Percentiles rank a stretch among this genome's conserved stretches.
These are phyloP conservation scores for Ptiloglossa arizonensis DNA, from an alignment of 1,140 invertebrate species.

Conservation along the genomic window DNA sequence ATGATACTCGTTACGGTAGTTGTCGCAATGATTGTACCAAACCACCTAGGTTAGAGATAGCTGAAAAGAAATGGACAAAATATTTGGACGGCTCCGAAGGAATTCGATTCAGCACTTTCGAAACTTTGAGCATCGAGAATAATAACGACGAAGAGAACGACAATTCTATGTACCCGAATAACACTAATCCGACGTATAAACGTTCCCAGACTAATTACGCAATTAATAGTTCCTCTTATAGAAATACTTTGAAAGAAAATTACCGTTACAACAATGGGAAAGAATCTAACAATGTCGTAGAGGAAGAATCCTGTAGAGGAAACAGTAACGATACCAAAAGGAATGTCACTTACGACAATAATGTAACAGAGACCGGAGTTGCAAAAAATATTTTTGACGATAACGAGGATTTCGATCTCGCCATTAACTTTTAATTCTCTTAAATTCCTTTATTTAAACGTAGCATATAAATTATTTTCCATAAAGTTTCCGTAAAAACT, in stretches of 20 bases:
- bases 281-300: neutral
- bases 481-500: conserved; percentile 43
- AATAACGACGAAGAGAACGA: neutral
- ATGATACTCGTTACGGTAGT: neutral
- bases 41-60: neutral
- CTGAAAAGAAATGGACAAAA: conserved; percentile 32
- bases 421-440: conserved; percentile 53
- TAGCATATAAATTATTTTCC: conserved; percentile 27
- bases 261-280: neutral
- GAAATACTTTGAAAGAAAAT: conserved; percentile 6
- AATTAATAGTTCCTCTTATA: neutral
- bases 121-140: neutral
- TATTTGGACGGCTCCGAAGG: conserved; percentile 26
- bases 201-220: neutral
- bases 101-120: neutral
- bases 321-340: neutral
- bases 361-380: neutral
- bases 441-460: conserved; percentile 14
- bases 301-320: neutral
- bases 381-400: conserved; percentile 52
- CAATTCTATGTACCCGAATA: neutral
- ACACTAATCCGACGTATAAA: neutral
- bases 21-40: neutral
- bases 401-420: conserved; percentile 48
- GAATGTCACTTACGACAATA: neutral